These are phyloP conservation scores for Tachysurus vachellii DNA, from an alignment of 2,113 vertebrate species.

Conservation along the genomic window DNA sequence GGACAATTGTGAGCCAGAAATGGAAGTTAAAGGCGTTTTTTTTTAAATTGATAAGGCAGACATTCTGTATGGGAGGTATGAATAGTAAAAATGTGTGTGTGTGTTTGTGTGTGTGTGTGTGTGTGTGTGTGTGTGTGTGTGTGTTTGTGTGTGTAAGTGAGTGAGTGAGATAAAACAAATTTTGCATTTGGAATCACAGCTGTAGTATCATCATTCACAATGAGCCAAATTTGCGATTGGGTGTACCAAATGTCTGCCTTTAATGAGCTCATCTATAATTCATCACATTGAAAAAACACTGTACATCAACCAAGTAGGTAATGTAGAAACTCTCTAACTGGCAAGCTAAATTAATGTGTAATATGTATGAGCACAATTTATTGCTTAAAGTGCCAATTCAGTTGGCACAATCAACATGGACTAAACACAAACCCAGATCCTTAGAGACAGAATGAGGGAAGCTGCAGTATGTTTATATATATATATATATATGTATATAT, in stretches of 20 bases:
- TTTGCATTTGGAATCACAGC: constrained; percentile 13
- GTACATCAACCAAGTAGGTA: background rate
- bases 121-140: background rate
- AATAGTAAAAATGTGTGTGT: background rate
- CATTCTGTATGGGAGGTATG: background rate
- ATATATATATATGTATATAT: background rate
- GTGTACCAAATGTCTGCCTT: background rate
- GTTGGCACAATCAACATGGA: background rate
- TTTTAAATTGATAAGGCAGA: background rate
- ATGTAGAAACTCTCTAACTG: constrained; percentile 29
- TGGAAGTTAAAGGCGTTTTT: constrained; percentile 18
- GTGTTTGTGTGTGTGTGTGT: background rate
- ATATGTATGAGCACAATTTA: constrained; percentile 10
- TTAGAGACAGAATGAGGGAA: background rate
- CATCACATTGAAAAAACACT: background rate
- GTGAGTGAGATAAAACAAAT: background rate
- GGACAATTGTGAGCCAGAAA: constrained; percentile 45
- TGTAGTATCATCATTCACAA: constrained; percentile 15
- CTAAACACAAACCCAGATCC: background rate
- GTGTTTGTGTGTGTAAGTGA: background rate
- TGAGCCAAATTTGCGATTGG: background rate
- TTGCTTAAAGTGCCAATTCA: constrained; percentile 3
- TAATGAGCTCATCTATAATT: constrained; percentile 8
- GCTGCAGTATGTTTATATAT: too few relatives aligned
- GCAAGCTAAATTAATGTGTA: constrained; percentile 11